A percentile compares a stretch with the other conserved stretches of the same genome.
phyloP scores from a whole-genome alignment of 2,113 vertebrate species.

The Phainopepla nitens region DNA sequence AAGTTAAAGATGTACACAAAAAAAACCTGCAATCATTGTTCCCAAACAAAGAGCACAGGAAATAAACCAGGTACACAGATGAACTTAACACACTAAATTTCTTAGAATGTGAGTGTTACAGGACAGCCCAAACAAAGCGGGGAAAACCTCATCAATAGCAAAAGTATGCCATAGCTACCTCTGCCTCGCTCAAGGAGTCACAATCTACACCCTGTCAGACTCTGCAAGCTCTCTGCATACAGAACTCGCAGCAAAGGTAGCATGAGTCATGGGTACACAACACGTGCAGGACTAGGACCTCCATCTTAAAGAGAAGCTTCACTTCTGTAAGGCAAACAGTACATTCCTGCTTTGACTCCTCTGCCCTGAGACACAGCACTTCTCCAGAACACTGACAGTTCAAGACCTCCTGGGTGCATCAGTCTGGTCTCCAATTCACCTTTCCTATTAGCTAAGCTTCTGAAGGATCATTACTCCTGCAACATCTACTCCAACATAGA shows the following conservation, averaged over 20 bases:
- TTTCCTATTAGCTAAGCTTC: background rate
- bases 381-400: background rate
- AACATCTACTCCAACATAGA: fast-evolving
- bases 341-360: background rate
- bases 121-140: background rate
- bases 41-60: background rate
- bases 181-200: background rate
- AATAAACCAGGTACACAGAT: background rate
- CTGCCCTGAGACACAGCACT: background rate
- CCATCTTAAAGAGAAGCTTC: background rate
- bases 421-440: background rate
- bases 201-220: background rate
- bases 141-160: background rate
- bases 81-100: fast-evolving
- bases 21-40: background rate
- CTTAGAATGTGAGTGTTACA: background rate
- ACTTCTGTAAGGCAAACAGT: background rate
- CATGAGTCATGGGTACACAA: fast-evolving
- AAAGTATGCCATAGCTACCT: background rate
- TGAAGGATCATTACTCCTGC: background rate
- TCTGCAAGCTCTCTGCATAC: background rate
- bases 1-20: background rate
- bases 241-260: background rate
- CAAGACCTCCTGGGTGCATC: background rate
- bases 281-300: fast-evolving